Evolutionary conservation across 2,113 vertebrate genomes (phyloP), one percentile per base, ranked within the genome.

Genomic region (Perca fluviatilis): DNA sequence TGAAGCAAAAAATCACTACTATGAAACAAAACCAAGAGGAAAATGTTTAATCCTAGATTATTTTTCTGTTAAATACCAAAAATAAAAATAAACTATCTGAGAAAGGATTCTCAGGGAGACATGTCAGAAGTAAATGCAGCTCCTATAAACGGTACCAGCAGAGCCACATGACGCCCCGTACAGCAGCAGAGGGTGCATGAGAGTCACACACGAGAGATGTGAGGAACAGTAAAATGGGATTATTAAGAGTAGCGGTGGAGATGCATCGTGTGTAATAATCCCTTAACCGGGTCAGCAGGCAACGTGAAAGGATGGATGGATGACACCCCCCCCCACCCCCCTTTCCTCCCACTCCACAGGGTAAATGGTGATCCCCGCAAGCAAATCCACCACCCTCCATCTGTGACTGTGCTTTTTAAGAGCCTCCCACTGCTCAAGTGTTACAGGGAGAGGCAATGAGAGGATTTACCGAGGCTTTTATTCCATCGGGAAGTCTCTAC

Each of bases 261-360:
- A 80, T 90, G 84, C 84, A 86, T 86, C 13, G n/a, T 80, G 84
- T 80, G 80, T 87, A 87, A 81, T 93, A 92, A 92, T 89, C 86
- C 86, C 78, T 67, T 61, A 91, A 58, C 78, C 85, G 47, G 73
- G 65, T 30, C 71, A 87, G 77, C 30, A 15, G 51, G 67, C 18
- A 19, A 61, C 0, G 11, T 40, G 43, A 65, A 69, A 33, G 56
- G 47, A 66, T 77, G 50, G 73, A 88, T 66, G 23, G 40, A 40
- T 40, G 40, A 40, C 40, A 57, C 73, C 73, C 63, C 64, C 47
- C 47, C 33, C 66, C 33, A n/a, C 43, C 53, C 11, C 50, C 15
- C 25, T 49, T n/a, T n/a, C 21, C 47, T 19, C 64, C 46, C 18
- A 3, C 27, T n/a, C 67, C 53, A 57, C 46, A 7, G 56, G 23